Conservation (phyloP, 1,140 invertebrate genomes). For the Neocloeon triangulifer region DNA sequence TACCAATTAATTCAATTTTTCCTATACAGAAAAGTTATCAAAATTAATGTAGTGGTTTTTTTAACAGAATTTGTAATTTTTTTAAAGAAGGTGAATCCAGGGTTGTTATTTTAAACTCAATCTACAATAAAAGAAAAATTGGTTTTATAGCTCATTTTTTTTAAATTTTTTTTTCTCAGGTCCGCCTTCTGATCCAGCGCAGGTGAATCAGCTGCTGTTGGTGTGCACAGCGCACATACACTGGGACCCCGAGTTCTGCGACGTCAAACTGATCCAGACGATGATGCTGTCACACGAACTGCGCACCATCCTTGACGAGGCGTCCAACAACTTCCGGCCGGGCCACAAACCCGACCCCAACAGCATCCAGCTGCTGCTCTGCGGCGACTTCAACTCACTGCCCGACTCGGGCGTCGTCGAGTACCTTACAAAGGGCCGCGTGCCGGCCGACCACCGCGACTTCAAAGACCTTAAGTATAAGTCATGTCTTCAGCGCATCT, state of each 20-base stretch:
- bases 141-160: too few species aligned
- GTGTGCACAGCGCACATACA: constrained; percentile 98
- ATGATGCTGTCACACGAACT: constrained; percentile 97
- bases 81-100: too few species aligned
- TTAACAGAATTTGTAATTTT: too few species aligned
- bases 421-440: constrained; percentile 72
- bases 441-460: constrained; percentile 77
- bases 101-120: too few species aligned
- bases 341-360: constrained; percentile 43
- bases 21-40: too few species aligned
- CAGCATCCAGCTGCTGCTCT: constrained; percentile 80
- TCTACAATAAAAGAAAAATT: too few species aligned
- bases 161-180: constrained; percentile 26
- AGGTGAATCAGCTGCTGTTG: constrained; percentile 63
- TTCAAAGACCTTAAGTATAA: constrained; percentile 89
- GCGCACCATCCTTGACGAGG: constrained; percentile 60
- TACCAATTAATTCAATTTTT: too few species aligned
- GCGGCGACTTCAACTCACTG: constrained; percentile 96
- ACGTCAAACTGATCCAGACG: constrained; percentile 99
- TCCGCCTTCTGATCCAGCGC: constrained; percentile 42
- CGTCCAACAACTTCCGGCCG: constrained; percentile 27
- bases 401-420: constrained; percentile 96
- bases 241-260: constrained; percentile 99
- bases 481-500: constrained; percentile 69
- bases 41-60: too few species aligned